Evolutionary conservation across 2,888 invertebrate genomes (phyloP), one percentile per base, ranked within the genome.

Genomic region (Tenthredo distinguenda): DNA sequence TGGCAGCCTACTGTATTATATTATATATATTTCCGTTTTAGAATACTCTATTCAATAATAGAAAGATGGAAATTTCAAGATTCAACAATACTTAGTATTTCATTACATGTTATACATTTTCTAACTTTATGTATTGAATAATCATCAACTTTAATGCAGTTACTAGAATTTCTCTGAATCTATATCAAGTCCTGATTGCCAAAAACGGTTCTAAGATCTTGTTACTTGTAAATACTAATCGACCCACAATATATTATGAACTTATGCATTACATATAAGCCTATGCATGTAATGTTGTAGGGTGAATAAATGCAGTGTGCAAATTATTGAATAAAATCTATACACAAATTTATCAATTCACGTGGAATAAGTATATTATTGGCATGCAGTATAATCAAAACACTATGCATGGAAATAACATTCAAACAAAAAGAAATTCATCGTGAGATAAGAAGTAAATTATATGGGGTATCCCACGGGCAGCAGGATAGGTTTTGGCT

Each of bases 111-210:
- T 81, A 81, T 58, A 62, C 58, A 83, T 68, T 34, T 47, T 34
- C 83, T 68, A 65, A 83, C 5, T 68, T 40, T 47, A 68, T 83
- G 40, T 83, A 83, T 50, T 21, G 68, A 47, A 83, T 83, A 71
- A 47, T 68, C 43, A 47, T 50, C 34, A 47, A 21, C 34, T 47
- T 40, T 65, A 83, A 83, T 50, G 47, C n/a, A 50, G 21, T 71
- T 50, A 47, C 71, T 47, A 83, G 18, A 47, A 47, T 83, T 83
- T 34, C 21, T 68, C 26, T 68, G 37, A 83, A 83, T 82, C 83
- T 83, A 83, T 71, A 15, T 83, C 47, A 83, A 83, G 71, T 83
- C 68, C 40, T 68, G 83, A 83, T 83, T 83, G 68, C 83, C 68
- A 65, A 26, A 83, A 83, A 71, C 68, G 83, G 7, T 68, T 47